phyloP scores from a whole-genome alignment of 2,888 invertebrate species.

The Allygus modestus region DNA sequence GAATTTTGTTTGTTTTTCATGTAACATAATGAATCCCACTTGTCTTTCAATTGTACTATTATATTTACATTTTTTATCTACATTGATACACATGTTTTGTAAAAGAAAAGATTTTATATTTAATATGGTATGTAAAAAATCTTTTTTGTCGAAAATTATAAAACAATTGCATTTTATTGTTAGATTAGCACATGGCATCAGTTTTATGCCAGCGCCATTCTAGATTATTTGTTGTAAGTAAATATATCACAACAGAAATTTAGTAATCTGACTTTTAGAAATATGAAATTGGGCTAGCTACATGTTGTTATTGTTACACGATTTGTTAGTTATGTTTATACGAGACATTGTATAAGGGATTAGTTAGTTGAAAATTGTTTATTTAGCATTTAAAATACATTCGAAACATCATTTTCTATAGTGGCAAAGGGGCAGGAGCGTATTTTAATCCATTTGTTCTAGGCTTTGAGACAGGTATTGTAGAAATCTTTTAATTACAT shows the following conservation, averaged over 20 bases:
- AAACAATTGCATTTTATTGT: too few relatives aligned
- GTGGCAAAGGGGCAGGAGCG: constrained; percentile 67
- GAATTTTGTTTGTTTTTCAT: too few relatives aligned
- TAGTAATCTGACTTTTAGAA: not conserved
- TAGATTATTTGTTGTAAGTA: too few relatives aligned
- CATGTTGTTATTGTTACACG: constrained; percentile 54
- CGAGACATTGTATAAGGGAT: constrained; percentile 23
- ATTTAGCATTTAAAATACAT: constrained; percentile 66
- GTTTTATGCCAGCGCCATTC: too few relatives aligned
- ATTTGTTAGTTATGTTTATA: constrained; percentile 59
- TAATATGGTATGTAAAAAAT: too few relatives aligned
- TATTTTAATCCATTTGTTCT: constrained; percentile 68
- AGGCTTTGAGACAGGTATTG: constrained; percentile 67
- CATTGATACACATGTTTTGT: too few relatives aligned
- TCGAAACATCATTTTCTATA: constrained; percentile 69
- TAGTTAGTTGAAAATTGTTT: constrained; percentile 54
- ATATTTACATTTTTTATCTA: too few relatives aligned
- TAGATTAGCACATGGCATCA: too few relatives aligned
- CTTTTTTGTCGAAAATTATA: too few relatives aligned
- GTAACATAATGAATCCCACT: too few relatives aligned
- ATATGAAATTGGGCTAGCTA: constrained; percentile 29
- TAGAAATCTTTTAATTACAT: constrained; percentile 69
- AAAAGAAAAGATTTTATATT: too few relatives aligned
- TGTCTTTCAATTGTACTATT: too few relatives aligned
- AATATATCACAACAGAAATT: not conserved